Percentiles rank a stretch among this genome's conserved stretches.
phyloP scores from a whole-genome alignment of 2,113 vertebrate genomes.

The Nanorana parkeri region DNA sequence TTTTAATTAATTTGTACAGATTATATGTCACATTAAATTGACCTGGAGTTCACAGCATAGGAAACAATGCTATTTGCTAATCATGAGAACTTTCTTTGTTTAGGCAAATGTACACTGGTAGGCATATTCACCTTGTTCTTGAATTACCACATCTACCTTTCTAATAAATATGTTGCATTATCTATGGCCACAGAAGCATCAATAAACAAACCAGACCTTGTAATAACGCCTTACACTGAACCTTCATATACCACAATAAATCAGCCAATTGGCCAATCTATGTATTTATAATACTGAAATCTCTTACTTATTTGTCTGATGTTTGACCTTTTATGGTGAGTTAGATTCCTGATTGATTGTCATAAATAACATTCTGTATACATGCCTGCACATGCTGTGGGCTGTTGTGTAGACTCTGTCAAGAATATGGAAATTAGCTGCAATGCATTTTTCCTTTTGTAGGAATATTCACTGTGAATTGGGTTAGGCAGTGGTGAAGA shows the following conservation, averaged over 20 bases:
- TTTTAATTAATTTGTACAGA: too few relatives aligned
- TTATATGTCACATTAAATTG: too few relatives aligned
- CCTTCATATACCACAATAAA: not conserved
- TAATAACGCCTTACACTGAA: not conserved
- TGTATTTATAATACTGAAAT: constrained; percentile 8
- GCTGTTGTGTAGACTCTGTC: constrained; percentile 4
- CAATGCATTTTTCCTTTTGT: constrained; percentile 2
- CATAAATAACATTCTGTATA: constrained; percentile 21
- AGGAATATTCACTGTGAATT: constrained; percentile 37
- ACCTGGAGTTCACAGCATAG: too few relatives aligned
- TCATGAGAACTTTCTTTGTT: too few relatives aligned
- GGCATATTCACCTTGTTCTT: too few relatives aligned
- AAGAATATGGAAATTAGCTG: constrained; percentile 26
- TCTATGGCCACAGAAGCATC: too few relatives aligned
- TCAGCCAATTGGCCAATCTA: not conserved
- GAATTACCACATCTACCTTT: too few relatives aligned
- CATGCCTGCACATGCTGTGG: constrained; percentile 29
- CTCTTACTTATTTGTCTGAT: constrained; percentile 6
- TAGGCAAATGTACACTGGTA: too few relatives aligned
- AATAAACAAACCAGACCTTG: not conserved
- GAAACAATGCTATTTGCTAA: too few relatives aligned
- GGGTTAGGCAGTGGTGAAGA: constrained; percentile 13
- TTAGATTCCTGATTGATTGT: constrained; percentile 20
- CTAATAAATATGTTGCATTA: too few relatives aligned
- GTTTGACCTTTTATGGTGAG: constrained; percentile 23